A percentile compares a stretch with the other conserved stretches of the same genome.
These are phyloP conservation scores for Neodontobutis hainanensis DNA, from an alignment of 2,113 vertebrate species.

Conservation along the genomic window DNA sequence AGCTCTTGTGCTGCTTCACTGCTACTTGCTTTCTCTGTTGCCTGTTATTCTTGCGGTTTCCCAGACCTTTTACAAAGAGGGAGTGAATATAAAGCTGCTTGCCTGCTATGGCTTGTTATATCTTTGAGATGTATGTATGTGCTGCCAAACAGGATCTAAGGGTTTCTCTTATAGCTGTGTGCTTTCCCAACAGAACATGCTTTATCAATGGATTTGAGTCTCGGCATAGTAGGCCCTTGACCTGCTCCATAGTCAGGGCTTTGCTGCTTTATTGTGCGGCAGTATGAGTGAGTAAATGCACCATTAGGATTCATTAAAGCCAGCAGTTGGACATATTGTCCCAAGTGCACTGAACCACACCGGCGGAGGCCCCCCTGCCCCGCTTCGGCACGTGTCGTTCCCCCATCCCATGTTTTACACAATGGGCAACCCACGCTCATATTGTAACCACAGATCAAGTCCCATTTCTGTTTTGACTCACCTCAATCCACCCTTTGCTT, in stretches of 20 bases:
- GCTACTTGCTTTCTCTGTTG: background rate
- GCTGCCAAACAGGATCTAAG: background rate
- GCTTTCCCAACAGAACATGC: background rate
- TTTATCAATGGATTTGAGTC: conserved; percentile 6
- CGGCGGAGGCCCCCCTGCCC: conserved; percentile 30
- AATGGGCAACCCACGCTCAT: background rate
- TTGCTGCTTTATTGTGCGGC: conserved; percentile 35
- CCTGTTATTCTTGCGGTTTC: conserved; percentile 3
- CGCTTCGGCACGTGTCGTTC: conserved; percentile 40
- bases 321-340: conserved; percentile 57
- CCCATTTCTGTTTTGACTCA: background rate
- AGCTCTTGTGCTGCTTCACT: conserved; percentile 11
- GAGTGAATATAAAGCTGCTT: background rate
- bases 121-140: background rate
- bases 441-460: background rate
- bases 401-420: background rate
- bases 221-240: conserved; percentile 50
- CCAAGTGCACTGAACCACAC: conserved; percentile 35
- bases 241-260: conserved; percentile 37
- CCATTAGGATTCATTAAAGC: conserved; percentile 71
- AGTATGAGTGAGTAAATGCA: conserved; percentile 62
- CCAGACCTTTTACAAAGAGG: background rate
- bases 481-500: conserved; percentile 3
- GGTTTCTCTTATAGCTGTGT: background rate
- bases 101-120: background rate